Evolutionary conservation across 2,797 vertebrate genomes (phyloP), one percentile per base, ranked within the genome.

Genomic region (Dendrocincla fuliginosa): DNA sequence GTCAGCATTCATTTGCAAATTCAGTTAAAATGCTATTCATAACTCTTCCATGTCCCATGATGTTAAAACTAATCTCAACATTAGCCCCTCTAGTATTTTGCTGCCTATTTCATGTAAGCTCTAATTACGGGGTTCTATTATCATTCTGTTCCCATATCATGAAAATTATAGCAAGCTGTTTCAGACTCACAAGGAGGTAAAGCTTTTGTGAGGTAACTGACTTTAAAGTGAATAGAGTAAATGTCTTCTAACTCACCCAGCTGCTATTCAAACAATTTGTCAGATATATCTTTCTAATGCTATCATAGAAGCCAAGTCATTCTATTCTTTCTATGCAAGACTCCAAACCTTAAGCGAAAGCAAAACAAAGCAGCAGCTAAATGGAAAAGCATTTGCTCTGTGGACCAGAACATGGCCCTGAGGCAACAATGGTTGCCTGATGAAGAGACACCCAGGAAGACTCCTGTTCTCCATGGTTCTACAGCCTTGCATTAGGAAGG

Each of bases 401-500:
- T 49, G 30, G 9, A 2, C 2, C 23, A 59, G 47, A 35, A 9
- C 0, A 0, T 16, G 14, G 25, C 4, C 16, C 10, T 33, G 13
- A 46, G 77, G 13, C 6, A 61, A 30, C 5, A 50, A 13, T 25
- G 24, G 5, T 4, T 71, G 14, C 5, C n/a, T 16, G 13, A 17
- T 3, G 5, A 12, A 39, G 3, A 64, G 19, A 20, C 16, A 53
- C 18, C 42, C 10, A 7, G 42, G 30, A 32, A 65, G 24, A 24
- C 3, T 71, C 8, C 25, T n/a, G 39, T 10, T 63, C 9, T 19
- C 10, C 14, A 24, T 12, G 24, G 7, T 1, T 35, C 24, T 32
- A 7, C 1, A 2, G 15, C 10, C 47, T 57, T 52, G 4, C 1
- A 1, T 11, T 1, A 3, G 6, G 23, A 55, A 74, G 28, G n/a